phyloP scores from a whole-genome alignment of 2,797 vertebrate species.

The Gallinago stenura region DNA sequence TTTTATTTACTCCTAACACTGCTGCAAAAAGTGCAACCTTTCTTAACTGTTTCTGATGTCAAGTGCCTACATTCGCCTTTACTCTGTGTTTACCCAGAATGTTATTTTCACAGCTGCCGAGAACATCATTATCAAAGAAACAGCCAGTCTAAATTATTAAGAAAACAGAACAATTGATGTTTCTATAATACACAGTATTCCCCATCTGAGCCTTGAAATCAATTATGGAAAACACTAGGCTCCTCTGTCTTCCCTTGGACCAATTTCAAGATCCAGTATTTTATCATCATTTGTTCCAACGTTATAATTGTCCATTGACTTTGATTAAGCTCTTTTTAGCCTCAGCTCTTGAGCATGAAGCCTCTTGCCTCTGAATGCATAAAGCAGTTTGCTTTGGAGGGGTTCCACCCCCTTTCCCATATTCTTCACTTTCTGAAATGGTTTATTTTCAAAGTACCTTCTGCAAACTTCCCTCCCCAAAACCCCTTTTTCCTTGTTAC shows the following conservation, averaged over 20 bases:
- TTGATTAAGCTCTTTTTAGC: constrained; percentile 46
- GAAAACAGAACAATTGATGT: constrained; percentile 57
- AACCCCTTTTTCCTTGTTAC: not conserved
- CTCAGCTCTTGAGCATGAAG: not conserved
- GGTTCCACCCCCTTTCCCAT: not conserved
- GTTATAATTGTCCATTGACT: constrained; percentile 15
- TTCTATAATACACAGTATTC: constrained; percentile 56
- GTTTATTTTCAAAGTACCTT: not conserved
- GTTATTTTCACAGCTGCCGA: constrained; percentile 30
- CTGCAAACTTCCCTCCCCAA: not conserved
- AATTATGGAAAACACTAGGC: constrained; percentile 48
- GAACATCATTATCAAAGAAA: constrained; percentile 19
- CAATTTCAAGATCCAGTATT: constrained; percentile 34
- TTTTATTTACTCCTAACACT: constrained; percentile 5
- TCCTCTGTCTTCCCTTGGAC: constrained; percentile 57
- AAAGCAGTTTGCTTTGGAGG: not conserved
- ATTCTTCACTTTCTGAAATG: not conserved
- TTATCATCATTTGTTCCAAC: constrained; percentile 42
- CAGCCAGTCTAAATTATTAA: constrained; percentile 27
- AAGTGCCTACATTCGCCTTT: not conserved
- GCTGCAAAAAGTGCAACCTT: not conserved
- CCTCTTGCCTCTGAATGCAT: not conserved
- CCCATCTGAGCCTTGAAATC: constrained; percentile 59
- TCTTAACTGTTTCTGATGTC: not conserved
- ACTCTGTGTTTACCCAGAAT: not conserved